phyloP scores from a whole-genome alignment of 2,797 vertebrate genomes.

The Sardinella longiceps region DNA sequence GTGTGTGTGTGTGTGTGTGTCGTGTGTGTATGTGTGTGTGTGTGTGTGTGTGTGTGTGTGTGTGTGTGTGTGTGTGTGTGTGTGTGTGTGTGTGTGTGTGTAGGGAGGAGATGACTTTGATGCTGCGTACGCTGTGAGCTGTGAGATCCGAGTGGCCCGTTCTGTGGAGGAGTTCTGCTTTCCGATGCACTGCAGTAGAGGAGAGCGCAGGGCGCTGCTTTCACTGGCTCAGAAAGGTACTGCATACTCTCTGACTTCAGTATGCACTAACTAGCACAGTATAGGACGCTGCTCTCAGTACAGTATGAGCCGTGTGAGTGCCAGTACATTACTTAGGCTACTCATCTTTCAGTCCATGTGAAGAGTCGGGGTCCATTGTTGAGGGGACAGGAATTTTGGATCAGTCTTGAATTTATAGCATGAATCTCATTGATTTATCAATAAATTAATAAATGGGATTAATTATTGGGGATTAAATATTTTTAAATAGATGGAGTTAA shows the following conservation, averaged over 20 bases:
- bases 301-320: no score
- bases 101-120: slow-evolving; percentile 68
- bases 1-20: not conserved
- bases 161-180: slow-evolving; percentile 71
- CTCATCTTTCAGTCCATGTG: no score
- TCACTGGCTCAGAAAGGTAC: slow-evolving; percentile 67
- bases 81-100: not conserved
- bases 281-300: no score
- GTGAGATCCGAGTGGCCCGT: slow-evolving; percentile 65
- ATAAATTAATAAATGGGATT: no score
- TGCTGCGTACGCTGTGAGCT: slow-evolving; percentile 54
- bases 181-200: slow-evolving; percentile 75
- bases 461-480: no score
- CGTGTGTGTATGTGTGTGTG: no score
- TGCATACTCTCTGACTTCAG: not conserved
- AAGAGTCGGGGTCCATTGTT: no score
- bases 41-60: slow-evolving; percentile 13
- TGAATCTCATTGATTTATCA: no score
- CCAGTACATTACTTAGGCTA: not conserved
- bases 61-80: slow-evolving; percentile 22
- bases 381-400: no score
- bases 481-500: no score
- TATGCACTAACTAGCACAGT: not conserved
- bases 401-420: no score
- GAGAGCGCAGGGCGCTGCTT: slow-evolving; percentile 71